A percentile compares a stretch with the other conserved stretches of the same genome.
phyloP scores from a whole-genome alignment of 2,888 invertebrate species.

The Drosophila antonietae region DNA sequence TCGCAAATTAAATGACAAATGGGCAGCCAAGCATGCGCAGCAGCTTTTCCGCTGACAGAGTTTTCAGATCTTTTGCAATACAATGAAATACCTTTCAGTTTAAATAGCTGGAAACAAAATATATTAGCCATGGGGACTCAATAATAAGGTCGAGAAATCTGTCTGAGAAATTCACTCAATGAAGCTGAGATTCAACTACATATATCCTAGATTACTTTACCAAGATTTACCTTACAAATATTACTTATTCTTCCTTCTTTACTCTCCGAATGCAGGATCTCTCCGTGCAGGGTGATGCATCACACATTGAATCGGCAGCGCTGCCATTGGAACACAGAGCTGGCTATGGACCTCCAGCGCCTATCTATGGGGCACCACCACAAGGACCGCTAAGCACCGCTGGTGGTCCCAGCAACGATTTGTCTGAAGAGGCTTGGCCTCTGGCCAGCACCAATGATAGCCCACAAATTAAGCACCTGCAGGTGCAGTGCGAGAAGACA shows the following conservation, averaged over 20 bases:
- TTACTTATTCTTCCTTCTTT: neutral
- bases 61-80: slow-evolving; percentile 12
- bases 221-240: neutral
- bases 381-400: slow-evolving; percentile 79
- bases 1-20: slow-evolving; percentile 55
- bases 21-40: slow-evolving; percentile 40
- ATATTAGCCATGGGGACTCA: neutral
- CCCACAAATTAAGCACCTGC: slow-evolving; percentile 96
- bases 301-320: slow-evolving; percentile 91
- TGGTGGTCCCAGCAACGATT: slow-evolving; percentile 84
- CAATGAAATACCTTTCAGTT: slow-evolving; percentile 7
- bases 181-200: neutral
- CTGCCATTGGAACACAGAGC: slow-evolving; percentile 92
- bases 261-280: slow-evolving; percentile 86
- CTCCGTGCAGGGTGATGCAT: slow-evolving; percentile 89
- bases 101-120: neutral
- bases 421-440: slow-evolving; percentile 94
- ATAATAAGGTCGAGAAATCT: neutral
- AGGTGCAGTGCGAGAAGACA: slow-evolving; percentile 98
- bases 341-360: slow-evolving; percentile 89
- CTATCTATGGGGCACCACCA: slow-evolving; percentile 85
- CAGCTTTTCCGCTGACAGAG: slow-evolving; percentile 61
- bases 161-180: too few species aligned
- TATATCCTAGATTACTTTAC: neutral
- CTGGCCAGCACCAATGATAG: slow-evolving; percentile 92